Conservation (phyloP, 2,797 vertebrate species). For the Fundulus diaphanus region DNA sequence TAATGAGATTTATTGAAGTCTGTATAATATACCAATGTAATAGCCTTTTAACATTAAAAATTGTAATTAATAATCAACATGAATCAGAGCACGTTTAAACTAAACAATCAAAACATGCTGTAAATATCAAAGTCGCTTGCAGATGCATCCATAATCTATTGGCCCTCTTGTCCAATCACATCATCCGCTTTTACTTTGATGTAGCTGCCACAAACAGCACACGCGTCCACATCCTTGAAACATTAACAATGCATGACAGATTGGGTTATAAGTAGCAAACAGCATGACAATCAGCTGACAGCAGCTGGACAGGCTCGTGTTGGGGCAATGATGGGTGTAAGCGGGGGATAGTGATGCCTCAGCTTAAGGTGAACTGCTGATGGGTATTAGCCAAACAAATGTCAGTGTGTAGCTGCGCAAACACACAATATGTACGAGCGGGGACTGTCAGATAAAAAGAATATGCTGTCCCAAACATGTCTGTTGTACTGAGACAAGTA, state of each 20-base stretch:
- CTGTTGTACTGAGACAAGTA: not conserved
- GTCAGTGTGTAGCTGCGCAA: conserved; percentile 1
- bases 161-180: conserved; percentile 18
- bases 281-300: conserved; percentile 61
- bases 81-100: conserved; percentile 16
- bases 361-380: conserved; percentile 59
- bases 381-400: conserved; percentile 35
- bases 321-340: conserved; percentile 52
- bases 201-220: conserved; percentile 35
- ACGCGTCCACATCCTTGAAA: conserved; percentile 34
- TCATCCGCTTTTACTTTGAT: conserved; percentile 24
- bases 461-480: conserved; percentile 16
- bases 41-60: not conserved
- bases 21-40: not conserved
- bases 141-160: conserved; percentile 20
- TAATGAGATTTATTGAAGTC: conserved; percentile 10
- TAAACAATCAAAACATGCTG: conserved; percentile 3
- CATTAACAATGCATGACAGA: conserved; percentile 66
- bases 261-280: conserved; percentile 46
- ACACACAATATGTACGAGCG: conserved; percentile 6
- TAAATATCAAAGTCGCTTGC: conserved; percentile 12
- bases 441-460: conserved; percentile 6
- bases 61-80: conserved; percentile 21
- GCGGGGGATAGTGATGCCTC: conserved; percentile 44
- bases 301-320: conserved; percentile 48